Conservation (phyloP, 2,113 vertebrate genomes). For the Saimiri boliviensis region DNA sequence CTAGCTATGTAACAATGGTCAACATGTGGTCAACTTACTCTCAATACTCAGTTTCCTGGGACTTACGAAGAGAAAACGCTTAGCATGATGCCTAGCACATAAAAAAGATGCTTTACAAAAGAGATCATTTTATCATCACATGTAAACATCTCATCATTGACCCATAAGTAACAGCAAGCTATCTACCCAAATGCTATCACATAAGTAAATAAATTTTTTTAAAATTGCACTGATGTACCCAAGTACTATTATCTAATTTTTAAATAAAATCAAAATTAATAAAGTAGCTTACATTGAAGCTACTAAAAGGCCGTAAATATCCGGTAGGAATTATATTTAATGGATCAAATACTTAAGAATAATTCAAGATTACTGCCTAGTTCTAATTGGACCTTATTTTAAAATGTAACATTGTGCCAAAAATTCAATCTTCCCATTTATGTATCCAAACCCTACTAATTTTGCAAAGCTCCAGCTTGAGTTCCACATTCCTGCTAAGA, state of each 20-base stretch:
- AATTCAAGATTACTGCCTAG: slow-evolving; percentile 6
- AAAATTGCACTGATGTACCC: background rate
- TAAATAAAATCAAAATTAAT: background rate
- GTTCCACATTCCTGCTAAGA: no score
- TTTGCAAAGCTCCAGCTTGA: background rate
- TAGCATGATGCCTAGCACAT: background rate
- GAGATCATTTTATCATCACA: background rate
- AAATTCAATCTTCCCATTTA: background rate
- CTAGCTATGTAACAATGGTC: background rate
- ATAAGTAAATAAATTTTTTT: no score
- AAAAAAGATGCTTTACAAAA: background rate
- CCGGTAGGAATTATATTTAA: background rate
- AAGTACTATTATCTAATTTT: background rate
- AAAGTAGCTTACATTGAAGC: background rate
- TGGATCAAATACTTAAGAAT: background rate
- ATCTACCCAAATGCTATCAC: background rate
- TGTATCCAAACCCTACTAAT: background rate
- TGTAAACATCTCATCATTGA: background rate
- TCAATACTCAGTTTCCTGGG: background rate
- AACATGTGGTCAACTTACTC: background rate
- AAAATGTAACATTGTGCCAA: slow-evolving; percentile 19
- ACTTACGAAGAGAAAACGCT: background rate
- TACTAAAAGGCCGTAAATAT: background rate
- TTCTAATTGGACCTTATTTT: background rate
- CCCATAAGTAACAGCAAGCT: background rate